Evolutionary conservation across 2,797 vertebrate species (phyloP).

Genomic region (Semotilus atromaculatus): DNA sequence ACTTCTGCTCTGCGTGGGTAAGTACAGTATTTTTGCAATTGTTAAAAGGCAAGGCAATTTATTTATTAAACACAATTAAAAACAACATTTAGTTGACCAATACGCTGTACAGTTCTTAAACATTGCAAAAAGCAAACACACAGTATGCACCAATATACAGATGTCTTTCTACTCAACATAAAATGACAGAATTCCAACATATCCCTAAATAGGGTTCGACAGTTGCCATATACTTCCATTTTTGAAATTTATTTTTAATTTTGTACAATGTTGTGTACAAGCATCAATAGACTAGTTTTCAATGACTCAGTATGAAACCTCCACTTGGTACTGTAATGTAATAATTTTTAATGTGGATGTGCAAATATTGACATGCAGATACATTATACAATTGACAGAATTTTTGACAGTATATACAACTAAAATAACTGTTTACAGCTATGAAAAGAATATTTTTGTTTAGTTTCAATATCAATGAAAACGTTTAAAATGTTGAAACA

Average conservation of each 20-base stretch:
- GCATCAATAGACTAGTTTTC: neutral
- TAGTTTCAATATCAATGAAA: no score
- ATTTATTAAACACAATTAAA: neutral
- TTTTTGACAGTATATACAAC: no score
- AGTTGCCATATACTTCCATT: neutral
- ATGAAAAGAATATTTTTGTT: no score
- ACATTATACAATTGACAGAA: neutral
- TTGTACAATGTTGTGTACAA: neutral
- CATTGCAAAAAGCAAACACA: neutral
- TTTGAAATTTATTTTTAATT: neutral
- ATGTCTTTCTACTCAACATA: no score
- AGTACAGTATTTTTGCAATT: constrained; percentile 16
- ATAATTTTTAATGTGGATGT: neutral
- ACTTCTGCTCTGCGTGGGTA: constrained; percentile 37
- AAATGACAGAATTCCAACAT: no score
- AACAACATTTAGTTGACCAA: neutral
- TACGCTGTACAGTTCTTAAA: neutral
- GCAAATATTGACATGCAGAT: neutral
- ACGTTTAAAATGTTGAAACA: no score
- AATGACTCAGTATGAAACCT: no score
- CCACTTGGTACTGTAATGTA: neutral
- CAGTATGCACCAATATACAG: no score
- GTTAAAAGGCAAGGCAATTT: neutral
- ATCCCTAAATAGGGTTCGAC: no score
- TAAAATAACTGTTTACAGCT: no score